Evolutionary conservation across 2,797 vertebrate genomes (phyloP), one percentile per base, ranked within the genome.

Genomic region (Threskiornis aethiopicus): DNA sequence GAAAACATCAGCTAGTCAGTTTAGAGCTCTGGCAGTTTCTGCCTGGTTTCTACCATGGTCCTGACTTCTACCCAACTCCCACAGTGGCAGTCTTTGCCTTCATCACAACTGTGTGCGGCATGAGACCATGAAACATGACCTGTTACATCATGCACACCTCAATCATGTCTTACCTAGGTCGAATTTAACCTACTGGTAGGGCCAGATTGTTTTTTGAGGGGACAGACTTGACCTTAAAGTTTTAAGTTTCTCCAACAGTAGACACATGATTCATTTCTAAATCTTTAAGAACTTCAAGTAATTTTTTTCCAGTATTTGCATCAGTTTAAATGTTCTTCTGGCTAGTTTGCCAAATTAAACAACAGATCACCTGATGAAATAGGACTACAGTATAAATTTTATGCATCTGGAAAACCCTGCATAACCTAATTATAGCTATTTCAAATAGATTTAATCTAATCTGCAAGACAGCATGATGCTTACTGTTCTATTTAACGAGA

Each of bases 381-480:
- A 87, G 26, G 49, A 69, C 57, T 69, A 52, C 26, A 78, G 10
- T 26, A 88, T 47, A n/a, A 78, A 71, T 51, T 47, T 39, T 84
- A 91, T 46, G 22, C 31, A 49, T 79, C 77, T 84, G 49, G n/a
- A 95, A 94, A 93, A 31, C 31, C 21, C 33, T 66, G 44, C 25
- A 62, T 69, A 86, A 95, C 20, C n/a, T 73, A 80, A 89, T 96
- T 85, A 92, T 7, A 93, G 39, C 29, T 64, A 92, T 83, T 92
- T 87, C 52, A 79, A 91, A 90, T 46, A 83, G 42, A 42, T 78
- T 88, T 88, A 84, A 95, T 88, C 62, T 86, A 82, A 95, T 84
- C 62, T 47, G 6, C n/a, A 91, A 73, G 85, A 88, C 25, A 76
- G 67, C 17, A 71, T n/a, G 18, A 93, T 75, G 64, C n/a, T 80